A percentile compares a stretch with the other conserved stretches of the same genome.
phyloP scores from a whole-genome alignment of 2,888 invertebrate genomes.

The Tineola bisselliella region DNA sequence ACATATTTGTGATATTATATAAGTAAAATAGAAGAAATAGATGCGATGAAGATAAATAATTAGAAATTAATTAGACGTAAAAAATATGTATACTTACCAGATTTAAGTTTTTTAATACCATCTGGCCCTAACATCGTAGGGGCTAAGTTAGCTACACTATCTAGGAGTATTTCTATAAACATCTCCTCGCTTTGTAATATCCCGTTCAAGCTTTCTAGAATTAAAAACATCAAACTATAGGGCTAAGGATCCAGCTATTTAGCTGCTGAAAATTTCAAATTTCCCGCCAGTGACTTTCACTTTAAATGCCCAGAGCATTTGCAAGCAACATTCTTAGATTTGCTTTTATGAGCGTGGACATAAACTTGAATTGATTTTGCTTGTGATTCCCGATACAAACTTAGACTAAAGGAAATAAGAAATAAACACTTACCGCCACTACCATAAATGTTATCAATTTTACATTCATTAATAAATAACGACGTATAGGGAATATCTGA shows the following conservation, averaged over 20 bases:
- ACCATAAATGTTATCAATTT: constrained; percentile 45
- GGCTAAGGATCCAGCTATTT: no score
- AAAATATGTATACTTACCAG: constrained; percentile 38
- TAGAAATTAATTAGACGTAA: background rate
- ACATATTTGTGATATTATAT: no score
- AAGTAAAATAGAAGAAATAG: no score
- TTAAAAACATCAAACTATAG: background rate
- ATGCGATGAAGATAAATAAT: no score
- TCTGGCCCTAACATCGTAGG: constrained; percentile 70
- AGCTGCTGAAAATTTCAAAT: no score
- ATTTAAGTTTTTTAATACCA: constrained; percentile 68
- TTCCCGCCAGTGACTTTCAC: no score
- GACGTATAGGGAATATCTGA: constrained; percentile 55
- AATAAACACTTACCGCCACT: constrained; percentile 41
- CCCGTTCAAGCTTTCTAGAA: constrained; percentile 69
- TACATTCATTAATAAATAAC: constrained; percentile 44
- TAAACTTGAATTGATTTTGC: no score
- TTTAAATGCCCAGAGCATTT: no score
- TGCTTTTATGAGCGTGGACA: no score
- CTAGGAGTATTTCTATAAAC: constrained; percentile 71
- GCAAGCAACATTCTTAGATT: no score
- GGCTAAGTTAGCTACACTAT: constrained; percentile 67
- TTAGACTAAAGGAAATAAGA: background rate
- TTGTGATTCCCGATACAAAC: no score
- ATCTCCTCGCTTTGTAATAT: constrained; percentile 75